Conservation (phyloP, 2,888 invertebrate species). For the Ochropleura leucogaster region DNA sequence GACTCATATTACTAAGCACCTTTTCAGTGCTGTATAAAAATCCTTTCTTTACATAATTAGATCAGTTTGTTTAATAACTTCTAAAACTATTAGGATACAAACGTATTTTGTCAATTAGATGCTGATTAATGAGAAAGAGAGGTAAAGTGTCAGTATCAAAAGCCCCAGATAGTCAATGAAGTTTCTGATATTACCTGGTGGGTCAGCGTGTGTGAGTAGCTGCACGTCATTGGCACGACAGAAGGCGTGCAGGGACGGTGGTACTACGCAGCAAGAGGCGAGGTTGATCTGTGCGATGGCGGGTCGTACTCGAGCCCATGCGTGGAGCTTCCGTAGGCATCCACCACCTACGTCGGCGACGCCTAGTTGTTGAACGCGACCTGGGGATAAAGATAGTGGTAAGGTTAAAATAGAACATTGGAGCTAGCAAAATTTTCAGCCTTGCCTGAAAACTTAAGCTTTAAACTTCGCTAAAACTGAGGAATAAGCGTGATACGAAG, state of each 20-base stretch:
- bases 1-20: neutral
- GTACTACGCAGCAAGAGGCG: slow-evolving; percentile 98
- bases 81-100: neutral
- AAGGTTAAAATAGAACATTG: neutral
- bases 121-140: neutral
- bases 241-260: slow-evolving; percentile 96
- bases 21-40: neutral
- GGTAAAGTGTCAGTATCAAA: neutral
- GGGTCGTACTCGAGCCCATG: slow-evolving; percentile 95
- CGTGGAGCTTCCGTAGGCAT: slow-evolving; percentile 94
- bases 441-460: neutral
- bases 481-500: neutral
- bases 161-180: neutral
- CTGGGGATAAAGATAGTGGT: slow-evolving; percentile 65
- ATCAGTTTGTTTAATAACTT: neutral
- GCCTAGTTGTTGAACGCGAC: slow-evolving; percentile 93
- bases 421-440: neutral
- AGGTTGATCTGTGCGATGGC: slow-evolving; percentile 98
- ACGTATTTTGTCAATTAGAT: neutral
- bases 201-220: slow-evolving; percentile 98
- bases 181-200: slow-evolving; percentile 91
- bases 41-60: neutral
- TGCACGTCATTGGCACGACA: slow-evolving; percentile 98
- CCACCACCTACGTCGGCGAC: slow-evolving; percentile 97
- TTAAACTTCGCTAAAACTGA: neutral